Evolutionary conservation across 1,140 invertebrate genomes (phyloP).

Genomic region (Drosophila lacertosa): DNA sequence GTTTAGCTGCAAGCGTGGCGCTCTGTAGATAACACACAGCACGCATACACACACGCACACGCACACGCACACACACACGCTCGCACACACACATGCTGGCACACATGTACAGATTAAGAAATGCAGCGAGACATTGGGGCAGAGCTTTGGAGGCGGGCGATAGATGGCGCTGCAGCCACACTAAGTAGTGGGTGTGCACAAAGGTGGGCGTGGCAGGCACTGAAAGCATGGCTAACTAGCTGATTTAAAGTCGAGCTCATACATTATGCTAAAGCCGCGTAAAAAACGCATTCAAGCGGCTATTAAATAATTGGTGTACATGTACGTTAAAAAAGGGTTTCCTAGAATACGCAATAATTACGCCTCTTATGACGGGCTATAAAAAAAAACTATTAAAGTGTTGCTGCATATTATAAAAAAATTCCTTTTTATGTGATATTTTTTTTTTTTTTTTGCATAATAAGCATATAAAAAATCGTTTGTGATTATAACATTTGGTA

Average conservation of each 20-base stretch:
- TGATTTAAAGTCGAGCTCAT: constrained; percentile 42
- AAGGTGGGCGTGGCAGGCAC: constrained; percentile 51
- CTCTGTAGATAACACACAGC: constrained; percentile 67
- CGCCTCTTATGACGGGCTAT: not conserved
- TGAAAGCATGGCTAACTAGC: constrained; percentile 70
- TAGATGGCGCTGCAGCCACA: constrained; percentile 37
- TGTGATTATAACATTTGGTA: too few species aligned
- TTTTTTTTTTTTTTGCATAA: too few species aligned
- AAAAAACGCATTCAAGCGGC: constrained; percentile 1
- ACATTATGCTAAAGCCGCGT: constrained; percentile 30
- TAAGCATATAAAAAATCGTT: too few species aligned
- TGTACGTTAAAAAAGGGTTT: not conserved
- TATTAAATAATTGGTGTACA: not conserved
- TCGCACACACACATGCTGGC: too few species aligned
- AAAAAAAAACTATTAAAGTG: not conserved
- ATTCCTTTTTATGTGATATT: too few species aligned
- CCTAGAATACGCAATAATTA: not conserved
- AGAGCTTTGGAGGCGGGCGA: constrained; percentile 28
- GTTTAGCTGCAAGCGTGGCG: constrained; percentile 78
- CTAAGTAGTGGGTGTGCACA: constrained; percentile 47
- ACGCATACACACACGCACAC: constrained; percentile 13
- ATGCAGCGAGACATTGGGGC: constrained; percentile 46
- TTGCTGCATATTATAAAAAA: too few species aligned
- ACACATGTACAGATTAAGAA: constrained; percentile 31
- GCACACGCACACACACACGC: not conserved